phyloP scores from a whole-genome alignment of 2,797 vertebrate genomes.

The Clarias laeviceps region DNA sequence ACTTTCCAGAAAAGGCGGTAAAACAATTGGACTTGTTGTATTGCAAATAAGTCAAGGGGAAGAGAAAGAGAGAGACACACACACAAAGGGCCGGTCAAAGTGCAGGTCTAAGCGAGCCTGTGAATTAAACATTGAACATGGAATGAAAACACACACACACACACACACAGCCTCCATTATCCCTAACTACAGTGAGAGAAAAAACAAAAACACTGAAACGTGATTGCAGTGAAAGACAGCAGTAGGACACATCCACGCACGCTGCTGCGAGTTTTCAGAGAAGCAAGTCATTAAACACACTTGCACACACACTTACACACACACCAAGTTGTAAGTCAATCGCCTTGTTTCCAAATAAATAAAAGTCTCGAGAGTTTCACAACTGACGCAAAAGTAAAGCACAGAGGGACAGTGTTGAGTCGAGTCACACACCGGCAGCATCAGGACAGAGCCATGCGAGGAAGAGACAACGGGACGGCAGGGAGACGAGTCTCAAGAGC shows the following conservation, averaged over 20 bases:
- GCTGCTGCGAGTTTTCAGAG: background rate
- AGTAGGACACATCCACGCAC: slow-evolving; percentile 30
- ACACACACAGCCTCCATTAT: background rate
- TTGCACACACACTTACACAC: slow-evolving; percentile 10
- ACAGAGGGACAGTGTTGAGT: too few species aligned
- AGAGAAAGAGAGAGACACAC: too few species aligned
- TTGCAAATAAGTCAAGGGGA: background rate
- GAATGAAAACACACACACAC: background rate
- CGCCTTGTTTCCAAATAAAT: background rate
- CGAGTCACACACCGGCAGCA: background rate
- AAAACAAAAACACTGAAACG: slow-evolving; percentile 61
- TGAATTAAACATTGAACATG: slow-evolving; percentile 28
- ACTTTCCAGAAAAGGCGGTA: background rate
- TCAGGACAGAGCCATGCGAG: background rate
- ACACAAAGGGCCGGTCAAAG: slow-evolving; percentile 12
- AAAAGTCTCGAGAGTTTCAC: background rate
- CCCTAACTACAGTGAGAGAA: too few species aligned
- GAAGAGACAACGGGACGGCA: background rate
- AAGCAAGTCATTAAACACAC: background rate
- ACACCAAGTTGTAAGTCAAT: background rate
- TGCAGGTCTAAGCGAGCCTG: slow-evolving; percentile 13
- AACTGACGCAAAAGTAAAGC: background rate
- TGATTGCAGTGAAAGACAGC: slow-evolving; percentile 60
- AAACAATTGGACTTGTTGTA: background rate
- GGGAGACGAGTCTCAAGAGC: background rate